Conservation (phyloP, 2,797 vertebrate species). For the Hippocampus kuda region DNA sequence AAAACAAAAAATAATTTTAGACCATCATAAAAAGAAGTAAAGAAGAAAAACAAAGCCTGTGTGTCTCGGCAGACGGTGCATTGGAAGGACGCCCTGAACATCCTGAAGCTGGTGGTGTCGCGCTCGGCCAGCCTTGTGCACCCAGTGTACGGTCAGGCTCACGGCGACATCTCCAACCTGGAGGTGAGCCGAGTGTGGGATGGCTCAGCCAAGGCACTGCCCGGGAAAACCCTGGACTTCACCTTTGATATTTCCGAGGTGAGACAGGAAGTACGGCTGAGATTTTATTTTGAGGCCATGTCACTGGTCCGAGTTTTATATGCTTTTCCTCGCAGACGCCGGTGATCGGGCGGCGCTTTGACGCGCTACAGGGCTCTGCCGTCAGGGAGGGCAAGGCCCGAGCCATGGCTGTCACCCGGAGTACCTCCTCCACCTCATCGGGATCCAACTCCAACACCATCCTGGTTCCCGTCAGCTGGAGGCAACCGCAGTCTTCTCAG, state of each 20-base stretch:
- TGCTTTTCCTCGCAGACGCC: slow-evolving; percentile 70
- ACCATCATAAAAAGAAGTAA: too few species aligned
- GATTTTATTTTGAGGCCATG: not conserved
- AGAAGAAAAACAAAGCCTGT: not conserved
- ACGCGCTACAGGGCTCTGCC: slow-evolving; percentile 85
- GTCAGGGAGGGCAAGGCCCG: slow-evolving; percentile 84
- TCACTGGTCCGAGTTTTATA: not conserved
- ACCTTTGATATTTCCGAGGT: slow-evolving; percentile 99
- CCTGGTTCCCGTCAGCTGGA: slow-evolving; percentile 97
- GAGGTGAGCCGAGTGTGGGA: slow-evolving; percentile 95
- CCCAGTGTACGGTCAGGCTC: slow-evolving; percentile 81
- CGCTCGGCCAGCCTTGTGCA: slow-evolving; percentile 92
- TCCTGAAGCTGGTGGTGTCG: slow-evolving; percentile 92
- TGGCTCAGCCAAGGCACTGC: slow-evolving; percentile 88
- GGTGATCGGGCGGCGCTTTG: slow-evolving; percentile 87
- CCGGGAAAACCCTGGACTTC: slow-evolving; percentile 95
- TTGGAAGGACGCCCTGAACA: slow-evolving; percentile 95
- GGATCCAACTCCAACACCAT: slow-evolving; percentile 96
- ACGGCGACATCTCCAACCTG: slow-evolving; percentile 83
- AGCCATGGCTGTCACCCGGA: slow-evolving; percentile 88
- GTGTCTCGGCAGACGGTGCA: slow-evolving; percentile 74
- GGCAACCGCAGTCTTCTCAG: slow-evolving; percentile 92
- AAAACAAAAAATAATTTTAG: too few species aligned
- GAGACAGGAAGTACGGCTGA: slow-evolving; percentile 7
- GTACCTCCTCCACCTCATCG: slow-evolving; percentile 92